phyloP scores from a whole-genome alignment of 1,140 invertebrate genomes.

The Drosophila ananassae region DNA sequence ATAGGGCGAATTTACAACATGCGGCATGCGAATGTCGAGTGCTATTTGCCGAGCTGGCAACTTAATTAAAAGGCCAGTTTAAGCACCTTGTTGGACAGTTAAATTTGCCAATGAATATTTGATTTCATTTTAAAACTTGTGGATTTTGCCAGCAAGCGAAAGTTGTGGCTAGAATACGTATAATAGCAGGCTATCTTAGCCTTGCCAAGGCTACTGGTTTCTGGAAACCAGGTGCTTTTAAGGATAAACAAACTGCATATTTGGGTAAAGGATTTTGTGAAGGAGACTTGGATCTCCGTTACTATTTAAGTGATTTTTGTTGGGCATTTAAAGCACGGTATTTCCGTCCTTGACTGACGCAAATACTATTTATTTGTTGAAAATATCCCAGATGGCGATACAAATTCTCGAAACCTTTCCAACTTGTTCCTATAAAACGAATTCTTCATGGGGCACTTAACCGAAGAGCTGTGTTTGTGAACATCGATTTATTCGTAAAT shows the following conservation, averaged over 20 bases:
- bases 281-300: too few species aligned
- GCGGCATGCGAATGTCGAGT: slow-evolving; percentile 21
- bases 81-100: slow-evolving; percentile 34
- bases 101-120: slow-evolving; percentile 58
- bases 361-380: background rate
- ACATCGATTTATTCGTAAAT: slow-evolving; percentile 52
- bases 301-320: background rate
- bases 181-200: background rate
- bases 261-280: background rate
- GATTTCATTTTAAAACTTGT: slow-evolving; percentile 38
- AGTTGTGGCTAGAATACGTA: background rate
- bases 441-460: slow-evolving; percentile 54
- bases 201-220: background rate
- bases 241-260: background rate
- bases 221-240: background rate
- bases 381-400: background rate
- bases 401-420: background rate
- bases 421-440: slow-evolving; percentile 40
- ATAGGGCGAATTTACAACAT: slow-evolving; percentile 31
- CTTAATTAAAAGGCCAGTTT: slow-evolving; percentile 50
- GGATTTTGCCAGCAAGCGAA: background rate
- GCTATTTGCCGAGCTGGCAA: slow-evolving; percentile 43
- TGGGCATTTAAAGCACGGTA: background rate
- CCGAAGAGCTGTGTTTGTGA: slow-evolving; percentile 30
- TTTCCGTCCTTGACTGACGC: background rate